Conservation (phyloP, 2,888 invertebrate genomes). For the Eupithecia centaureata region DNA sequence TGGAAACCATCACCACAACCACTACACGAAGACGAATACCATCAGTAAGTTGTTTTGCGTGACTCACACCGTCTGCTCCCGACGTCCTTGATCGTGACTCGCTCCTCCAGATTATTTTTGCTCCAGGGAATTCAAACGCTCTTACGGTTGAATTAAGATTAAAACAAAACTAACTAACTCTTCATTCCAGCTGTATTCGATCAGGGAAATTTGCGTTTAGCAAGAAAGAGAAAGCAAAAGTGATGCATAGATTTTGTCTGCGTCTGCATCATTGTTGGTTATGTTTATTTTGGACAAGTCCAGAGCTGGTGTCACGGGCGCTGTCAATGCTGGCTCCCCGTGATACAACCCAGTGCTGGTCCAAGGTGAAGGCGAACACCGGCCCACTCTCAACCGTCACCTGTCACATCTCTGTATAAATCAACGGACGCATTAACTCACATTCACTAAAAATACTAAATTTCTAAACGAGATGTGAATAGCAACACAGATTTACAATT, state of each 20-base stretch:
- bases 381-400: slow-evolving; percentile 55
- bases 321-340: slow-evolving; percentile 65
- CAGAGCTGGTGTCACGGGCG: slow-evolving; percentile 72
- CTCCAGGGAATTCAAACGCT: slow-evolving; percentile 25
- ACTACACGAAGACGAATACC: slow-evolving; percentile 61
- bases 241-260: slow-evolving; percentile 66
- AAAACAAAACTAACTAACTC: slow-evolving; percentile 46
- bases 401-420: slow-evolving; percentile 68
- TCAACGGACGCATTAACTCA: slow-evolving; percentile 63
- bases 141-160: slow-evolving; percentile 45
- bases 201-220: slow-evolving; percentile 29
- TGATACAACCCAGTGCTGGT: slow-evolving; percentile 72
- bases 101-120: slow-evolving; percentile 58
- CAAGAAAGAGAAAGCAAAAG: slow-evolving; percentile 50
- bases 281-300: slow-evolving; percentile 74
- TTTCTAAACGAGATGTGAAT: slow-evolving; percentile 26
- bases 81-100: slow-evolving; percentile 62
- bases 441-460: slow-evolving; percentile 46
- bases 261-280: slow-evolving; percentile 67
- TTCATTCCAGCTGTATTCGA: slow-evolving; percentile 46
- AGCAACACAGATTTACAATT: slow-evolving; percentile 34
- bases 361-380: slow-evolving; percentile 79
- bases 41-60: slow-evolving; percentile 62
- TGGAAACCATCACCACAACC: slow-evolving; percentile 75
- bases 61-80: slow-evolving; percentile 33